A percentile compares a stretch with the other conserved stretches of the same genome.
These are phyloP conservation scores for Orgyia antiqua DNA, from an alignment of 2,888 invertebrate species.

Conservation along the genomic window DNA sequence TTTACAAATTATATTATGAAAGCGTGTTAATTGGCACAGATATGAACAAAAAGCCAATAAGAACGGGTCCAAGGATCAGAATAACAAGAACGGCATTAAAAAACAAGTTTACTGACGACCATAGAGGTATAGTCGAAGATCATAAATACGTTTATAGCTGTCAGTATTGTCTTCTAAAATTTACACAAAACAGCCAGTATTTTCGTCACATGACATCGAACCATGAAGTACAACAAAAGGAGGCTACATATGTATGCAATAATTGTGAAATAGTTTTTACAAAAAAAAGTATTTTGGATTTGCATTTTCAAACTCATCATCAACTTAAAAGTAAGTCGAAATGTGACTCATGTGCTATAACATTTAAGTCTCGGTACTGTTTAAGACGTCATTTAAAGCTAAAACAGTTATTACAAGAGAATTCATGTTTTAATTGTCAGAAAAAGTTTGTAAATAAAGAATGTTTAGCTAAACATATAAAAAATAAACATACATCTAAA, in stretches of 20 bases:
- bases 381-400: slow-evolving; percentile 59
- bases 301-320: slow-evolving; percentile 60
- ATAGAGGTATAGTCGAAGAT: slow-evolving; percentile 33
- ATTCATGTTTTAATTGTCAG: slow-evolving; percentile 60
- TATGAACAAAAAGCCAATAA: slow-evolving; percentile 63
- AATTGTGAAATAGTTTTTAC: slow-evolving; percentile 62
- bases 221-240: slow-evolving; percentile 55
- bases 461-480: slow-evolving; percentile 48
- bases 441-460: slow-evolving; percentile 62
- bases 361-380: slow-evolving; percentile 67
- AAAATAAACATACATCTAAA: slow-evolving; percentile 60
- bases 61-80: slow-evolving; percentile 60
- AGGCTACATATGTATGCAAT: slow-evolving; percentile 59
- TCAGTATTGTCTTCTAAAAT: slow-evolving; percentile 62
- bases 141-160: slow-evolving; percentile 57
- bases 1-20: slow-evolving; percentile 16
- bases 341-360: slow-evolving; percentile 62
- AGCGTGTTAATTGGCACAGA: slow-evolving; percentile 29
- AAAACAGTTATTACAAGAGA: slow-evolving; percentile 57
- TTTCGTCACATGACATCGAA: slow-evolving; percentile 70
- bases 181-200: slow-evolving; percentile 64
- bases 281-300: slow-evolving; percentile 53
- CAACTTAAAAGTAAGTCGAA: slow-evolving; percentile 57
- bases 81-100: slow-evolving; percentile 51
- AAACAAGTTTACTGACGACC: slow-evolving; percentile 40